These are phyloP conservation scores for Helarctos malayanus DNA, from an alignment of 2,797 vertebrate species.

Conservation along the genomic window DNA sequence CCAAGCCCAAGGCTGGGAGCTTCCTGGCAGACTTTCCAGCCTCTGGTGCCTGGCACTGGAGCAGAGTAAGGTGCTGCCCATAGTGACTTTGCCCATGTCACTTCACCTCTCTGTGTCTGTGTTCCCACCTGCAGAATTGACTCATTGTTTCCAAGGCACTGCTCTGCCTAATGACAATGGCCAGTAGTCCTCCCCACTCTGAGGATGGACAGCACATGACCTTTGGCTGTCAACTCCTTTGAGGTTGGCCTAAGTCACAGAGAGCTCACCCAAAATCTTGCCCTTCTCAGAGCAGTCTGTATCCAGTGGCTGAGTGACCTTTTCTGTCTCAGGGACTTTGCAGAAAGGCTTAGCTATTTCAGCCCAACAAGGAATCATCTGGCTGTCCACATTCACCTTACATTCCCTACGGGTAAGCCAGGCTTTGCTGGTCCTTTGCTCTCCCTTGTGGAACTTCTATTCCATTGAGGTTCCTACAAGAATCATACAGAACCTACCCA, in stretches of 20 bases:
- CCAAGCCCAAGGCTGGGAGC: background rate
- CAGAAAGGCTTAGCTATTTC: background rate
- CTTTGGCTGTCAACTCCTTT: background rate
- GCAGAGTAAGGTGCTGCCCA: background rate
- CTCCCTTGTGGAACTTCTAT: background rate
- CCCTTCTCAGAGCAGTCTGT: background rate
- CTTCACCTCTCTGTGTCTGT: background rate
- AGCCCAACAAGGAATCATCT: background rate
- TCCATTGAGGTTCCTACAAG: background rate
- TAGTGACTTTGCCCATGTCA: background rate
- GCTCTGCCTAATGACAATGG: background rate
- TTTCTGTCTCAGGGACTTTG: background rate
- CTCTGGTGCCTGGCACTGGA: background rate
- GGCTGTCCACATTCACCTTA: background rate
- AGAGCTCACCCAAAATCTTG: background rate
- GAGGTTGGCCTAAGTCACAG: background rate
- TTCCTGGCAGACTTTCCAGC: background rate
- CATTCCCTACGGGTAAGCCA: background rate
- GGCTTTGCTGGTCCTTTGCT: background rate
- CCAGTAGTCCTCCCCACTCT: background rate
- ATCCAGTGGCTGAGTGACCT: background rate
- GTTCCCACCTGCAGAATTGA: background rate
- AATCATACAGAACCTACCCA: background rate
- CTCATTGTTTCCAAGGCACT: background rate
- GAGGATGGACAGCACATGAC: background rate